Evolutionary conservation across 2,113 vertebrate species (phyloP).

Genomic region (Budorcas taxicolor): DNA sequence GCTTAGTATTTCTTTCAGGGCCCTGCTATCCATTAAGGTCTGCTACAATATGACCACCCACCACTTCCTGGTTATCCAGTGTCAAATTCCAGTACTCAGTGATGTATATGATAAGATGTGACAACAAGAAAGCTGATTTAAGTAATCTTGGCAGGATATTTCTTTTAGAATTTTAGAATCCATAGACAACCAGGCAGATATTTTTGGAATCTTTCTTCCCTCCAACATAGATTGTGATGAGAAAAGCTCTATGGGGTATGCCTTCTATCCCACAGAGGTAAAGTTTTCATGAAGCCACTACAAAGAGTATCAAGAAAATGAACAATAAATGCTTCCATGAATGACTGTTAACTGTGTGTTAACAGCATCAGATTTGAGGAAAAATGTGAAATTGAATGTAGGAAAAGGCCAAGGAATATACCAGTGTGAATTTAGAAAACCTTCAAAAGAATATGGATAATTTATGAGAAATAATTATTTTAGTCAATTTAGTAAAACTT

Average conservation of each 20-base stretch:
- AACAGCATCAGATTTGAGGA: neutral
- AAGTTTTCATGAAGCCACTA: neutral
- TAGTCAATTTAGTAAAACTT: neutral
- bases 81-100: neutral
- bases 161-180: neutral
- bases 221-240: neutral
- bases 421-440: neutral
- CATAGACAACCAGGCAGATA: neutral
- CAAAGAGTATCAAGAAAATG: neutral
- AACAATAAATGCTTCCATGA: neutral
- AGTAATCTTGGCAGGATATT: neutral
- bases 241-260: neutral
- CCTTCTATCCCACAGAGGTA: neutral
- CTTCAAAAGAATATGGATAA: neutral
- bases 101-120: neutral
- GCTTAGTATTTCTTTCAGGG: neutral
- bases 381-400: neutral
- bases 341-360: neutral
- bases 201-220: neutral
- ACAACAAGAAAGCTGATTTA: neutral
- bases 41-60: neutral
- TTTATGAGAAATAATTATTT: neutral
- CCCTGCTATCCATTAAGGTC: neutral
- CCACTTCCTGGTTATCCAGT: neutral
- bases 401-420: neutral